Evolutionary conservation across 2,113 vertebrate species (phyloP), one percentile per base, ranked within the genome.

Genomic region (Capricornis sumatraensis): DNA sequence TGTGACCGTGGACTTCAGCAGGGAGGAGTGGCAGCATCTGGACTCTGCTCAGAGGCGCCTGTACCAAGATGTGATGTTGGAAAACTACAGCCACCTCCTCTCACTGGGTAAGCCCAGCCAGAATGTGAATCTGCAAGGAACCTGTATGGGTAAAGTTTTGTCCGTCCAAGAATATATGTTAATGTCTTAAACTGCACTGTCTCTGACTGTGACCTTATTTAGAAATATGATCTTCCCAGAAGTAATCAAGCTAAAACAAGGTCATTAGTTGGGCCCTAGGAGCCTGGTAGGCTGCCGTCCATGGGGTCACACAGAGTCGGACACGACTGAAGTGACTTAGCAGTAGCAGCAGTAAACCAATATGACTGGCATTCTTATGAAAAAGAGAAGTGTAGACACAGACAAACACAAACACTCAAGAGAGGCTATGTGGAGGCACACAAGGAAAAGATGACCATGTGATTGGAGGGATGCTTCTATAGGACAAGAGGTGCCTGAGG

Each of bases 1-100:
- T 62, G 98, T 98, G 82, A 94, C 96, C 10, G 96, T 98, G 91
- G 90, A 96, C 91, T 98, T 98, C 85, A 98, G 96, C 81, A 96
- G 76, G 43, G 97, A 97, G 36, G 98, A 98, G 76, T 98, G 98
- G 98, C 94, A 96, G 76, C 96, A 95, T 4, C 15, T 98, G 94
- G 78, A 98, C 88, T 78, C 95, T 10, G 33, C 85, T 57, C 97
- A 98, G 55, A 97, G 95, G 83, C 52, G 88, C 85, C 96, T 98
- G 5, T 98, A 98, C 85, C 88, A 84, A 25, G 98, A 98, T 50
- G 98, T 98, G 40, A 98, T 58, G 58, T 93, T 98, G 81, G 97
- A 98, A 82, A 98, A 97, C 60, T 98, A 98, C 21, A 97, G 96
- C 53, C 97, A 97, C 58, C 94, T 98, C 45, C 87, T 97, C 4